Evolutionary conservation across 2,113 vertebrate species (phyloP).

Genomic region (Probosciger aterrimus): DNA sequence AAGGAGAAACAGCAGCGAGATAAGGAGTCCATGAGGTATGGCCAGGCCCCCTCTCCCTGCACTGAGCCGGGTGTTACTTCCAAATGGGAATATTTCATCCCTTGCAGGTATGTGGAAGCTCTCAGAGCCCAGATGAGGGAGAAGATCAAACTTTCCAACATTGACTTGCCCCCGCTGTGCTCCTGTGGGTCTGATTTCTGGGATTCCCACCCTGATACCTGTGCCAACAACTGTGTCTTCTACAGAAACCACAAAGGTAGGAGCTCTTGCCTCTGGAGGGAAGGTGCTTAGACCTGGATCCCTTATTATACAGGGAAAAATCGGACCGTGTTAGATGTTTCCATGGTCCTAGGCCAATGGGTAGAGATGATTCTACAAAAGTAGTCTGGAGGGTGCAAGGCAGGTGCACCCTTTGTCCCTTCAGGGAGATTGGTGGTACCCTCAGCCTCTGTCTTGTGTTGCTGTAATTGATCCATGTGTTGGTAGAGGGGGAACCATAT

Average conservation of each 20-base stretch:
- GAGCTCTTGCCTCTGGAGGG: background rate
- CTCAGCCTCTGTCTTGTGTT: background rate
- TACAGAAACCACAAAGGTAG: constrained; percentile 89
- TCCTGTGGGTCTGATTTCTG: constrained; percentile 88
- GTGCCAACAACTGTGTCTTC: constrained; percentile 93
- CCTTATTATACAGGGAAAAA: background rate
- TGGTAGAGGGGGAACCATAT: background rate
- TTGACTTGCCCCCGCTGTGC: constrained; percentile 84
- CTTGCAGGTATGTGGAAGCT: constrained; percentile 82
- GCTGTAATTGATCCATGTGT: accelerated
- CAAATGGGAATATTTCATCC: background rate
- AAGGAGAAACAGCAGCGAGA: constrained; percentile 62
- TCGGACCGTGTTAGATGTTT: background rate
- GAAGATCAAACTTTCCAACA: constrained; percentile 74
- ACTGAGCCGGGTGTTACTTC: accelerated
- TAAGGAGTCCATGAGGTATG: constrained; percentile 75
- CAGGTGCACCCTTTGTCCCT: background rate
- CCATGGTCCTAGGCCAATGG: background rate
- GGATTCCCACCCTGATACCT: constrained; percentile 91
- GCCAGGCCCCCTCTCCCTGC: accelerated
- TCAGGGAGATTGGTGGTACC: background rate
- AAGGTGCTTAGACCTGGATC: background rate
- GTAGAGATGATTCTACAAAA: background rate
- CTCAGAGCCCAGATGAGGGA: constrained; percentile 82
- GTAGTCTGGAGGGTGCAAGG: background rate